These are phyloP conservation scores for Caenorhabditis inopinata DNA, from an alignment of 1,140 invertebrate species.

Conservation along the genomic window DNA sequence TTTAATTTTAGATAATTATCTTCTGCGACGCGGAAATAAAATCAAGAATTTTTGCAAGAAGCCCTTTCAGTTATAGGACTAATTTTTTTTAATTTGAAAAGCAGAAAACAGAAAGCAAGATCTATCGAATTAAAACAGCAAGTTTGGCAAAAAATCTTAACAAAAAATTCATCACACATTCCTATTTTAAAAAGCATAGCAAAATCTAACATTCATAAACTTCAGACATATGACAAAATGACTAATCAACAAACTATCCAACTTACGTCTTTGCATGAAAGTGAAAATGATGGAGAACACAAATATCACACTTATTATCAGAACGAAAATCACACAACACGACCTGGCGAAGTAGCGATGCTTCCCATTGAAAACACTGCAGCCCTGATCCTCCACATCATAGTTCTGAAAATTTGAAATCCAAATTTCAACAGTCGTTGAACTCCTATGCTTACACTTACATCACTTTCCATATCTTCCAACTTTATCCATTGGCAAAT, in stretches of 20 bases:
- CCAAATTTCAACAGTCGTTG: not conserved
- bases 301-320: not conserved
- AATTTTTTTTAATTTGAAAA: too few species aligned
- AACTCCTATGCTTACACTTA: not conserved
- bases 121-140: too few species aligned
- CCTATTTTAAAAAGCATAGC: too few species aligned
- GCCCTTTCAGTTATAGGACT: too few species aligned
- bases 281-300: conserved; percentile 28
- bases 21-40: too few species aligned
- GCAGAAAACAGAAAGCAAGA: too few species aligned
- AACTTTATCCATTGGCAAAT: not conserved
- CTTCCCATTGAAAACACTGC: not conserved
- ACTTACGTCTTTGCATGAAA: conserved; percentile 44
- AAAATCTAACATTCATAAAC: too few species aligned
- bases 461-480: conserved; percentile 20
- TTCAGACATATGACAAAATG: not conserved
- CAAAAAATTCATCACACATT: too few species aligned
- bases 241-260: not conserved
- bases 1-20: too few species aligned
- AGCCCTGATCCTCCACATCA: conserved; percentile 10
- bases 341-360: not conserved
- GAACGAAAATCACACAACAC: conserved; percentile 4
- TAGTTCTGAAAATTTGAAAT: not conserved
- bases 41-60: too few species aligned
- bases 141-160: too few species aligned